Base-by-base conservation (phyloP, 1,140 invertebrate species). In the Galleria mellonella region DNA sequence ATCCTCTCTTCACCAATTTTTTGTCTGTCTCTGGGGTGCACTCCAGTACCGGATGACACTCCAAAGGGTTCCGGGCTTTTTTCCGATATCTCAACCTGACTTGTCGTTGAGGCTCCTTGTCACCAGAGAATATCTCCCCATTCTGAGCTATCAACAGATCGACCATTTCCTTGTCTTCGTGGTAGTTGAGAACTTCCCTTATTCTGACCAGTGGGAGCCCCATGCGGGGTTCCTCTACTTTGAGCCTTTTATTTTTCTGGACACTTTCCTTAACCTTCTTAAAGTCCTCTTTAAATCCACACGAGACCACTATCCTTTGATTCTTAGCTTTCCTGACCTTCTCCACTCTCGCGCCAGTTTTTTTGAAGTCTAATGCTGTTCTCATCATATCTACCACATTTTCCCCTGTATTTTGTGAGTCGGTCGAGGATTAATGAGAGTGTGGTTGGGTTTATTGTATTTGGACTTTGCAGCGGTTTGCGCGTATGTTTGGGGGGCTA, bases 1-100 rank as follows among this genome's bases (percentile, higher is more conserved):
- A 40, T 2, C 47, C 54, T 7, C 9, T 45, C 11, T 49, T 32
- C 2, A 47, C 15, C 4, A 56, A 11, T 1, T 40, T 4, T 17
- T 43, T 35, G 12, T 39, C 28, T 6, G 50, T n/a, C 12, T 11
- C 31, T 5, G 67, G 60, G 8, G 56, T 43, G 7, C 64, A 28
- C 27, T 61, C 50, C 8, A 65, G 7, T 0, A 69, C 57, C 0
- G 46, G 32, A 28, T 65, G 62, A 39, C 51, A 53, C 8, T 47
- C 42, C 0, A 40, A 47, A 1, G 41, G 43, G 37, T 69, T 62
- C n/a, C 62, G 33, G 0, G 52, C 51, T 29, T 35, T 44, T 32
- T 58, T 61, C 11, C 57, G 51, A 12, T 58, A 68, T 8, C 37
- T 40, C 0, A 68, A 35, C 6, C n/a, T 9, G 12, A 54, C 15